Evolutionary conservation across 2,797 vertebrate species (phyloP).

Genomic region (Argya squamiceps): DNA sequence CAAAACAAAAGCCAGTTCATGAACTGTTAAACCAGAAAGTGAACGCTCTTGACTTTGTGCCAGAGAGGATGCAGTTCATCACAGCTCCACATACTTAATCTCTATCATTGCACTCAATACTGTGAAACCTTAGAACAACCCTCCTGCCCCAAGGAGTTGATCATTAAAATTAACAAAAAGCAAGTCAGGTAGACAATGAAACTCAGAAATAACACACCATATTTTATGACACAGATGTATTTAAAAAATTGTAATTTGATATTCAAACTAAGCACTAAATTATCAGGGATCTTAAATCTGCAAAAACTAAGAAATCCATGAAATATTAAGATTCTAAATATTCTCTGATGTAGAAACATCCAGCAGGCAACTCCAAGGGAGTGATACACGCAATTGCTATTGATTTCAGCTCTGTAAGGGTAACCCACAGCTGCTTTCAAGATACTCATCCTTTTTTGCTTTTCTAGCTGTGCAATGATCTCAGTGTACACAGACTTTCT

Average conservation of each 20-base stretch:
- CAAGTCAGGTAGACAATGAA: conserved; percentile 19
- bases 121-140: conserved; percentile 50
- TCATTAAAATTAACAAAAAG: conserved; percentile 49
- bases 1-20: conserved; percentile 43
- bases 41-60: conserved; percentile 30
- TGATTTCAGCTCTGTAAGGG: not conserved
- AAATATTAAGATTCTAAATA: not conserved
- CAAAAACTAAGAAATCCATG: not conserved
- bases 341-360: not conserved
- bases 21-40: conserved; percentile 59
- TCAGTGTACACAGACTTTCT: not conserved
- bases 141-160: conserved; percentile 36
- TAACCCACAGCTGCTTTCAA: not conserved
- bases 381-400: not conserved
- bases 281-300: not conserved
- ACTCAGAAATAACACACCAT: conserved; percentile 41
- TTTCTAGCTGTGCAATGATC: accelerated
- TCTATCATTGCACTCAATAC: conserved; percentile 12
- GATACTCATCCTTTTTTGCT: not conserved
- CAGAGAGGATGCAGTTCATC: conserved; percentile 65
- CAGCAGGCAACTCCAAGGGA: not conserved
- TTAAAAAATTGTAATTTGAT: not conserved
- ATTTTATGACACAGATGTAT: not conserved
- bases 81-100: conserved; percentile 59
- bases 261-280: not conserved